phyloP scores from a whole-genome alignment of 2,797 vertebrate genomes.

The Phrynocephalus guinanensis region DNA sequence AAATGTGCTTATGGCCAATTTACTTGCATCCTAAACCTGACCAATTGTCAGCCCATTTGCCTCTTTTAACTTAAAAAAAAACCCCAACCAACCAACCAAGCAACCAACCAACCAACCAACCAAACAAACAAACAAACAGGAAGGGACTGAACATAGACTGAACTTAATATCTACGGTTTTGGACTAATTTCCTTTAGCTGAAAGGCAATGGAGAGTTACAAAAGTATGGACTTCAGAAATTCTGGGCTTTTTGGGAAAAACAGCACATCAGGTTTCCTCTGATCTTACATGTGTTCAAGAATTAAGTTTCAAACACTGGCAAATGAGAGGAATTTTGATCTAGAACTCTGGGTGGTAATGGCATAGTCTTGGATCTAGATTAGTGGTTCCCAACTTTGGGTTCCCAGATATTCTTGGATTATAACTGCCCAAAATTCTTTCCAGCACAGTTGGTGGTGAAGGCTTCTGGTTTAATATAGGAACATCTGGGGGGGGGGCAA shows the following conservation, averaged over 20 bases:
- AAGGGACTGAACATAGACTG: neutral
- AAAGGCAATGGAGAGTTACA: neutral
- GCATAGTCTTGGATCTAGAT: neutral
- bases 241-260: neutral
- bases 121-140: neutral
- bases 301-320: neutral
- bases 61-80: neutral
- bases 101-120: too few species aligned
- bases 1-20: neutral
- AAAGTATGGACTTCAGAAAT: neutral
- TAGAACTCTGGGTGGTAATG: neutral
- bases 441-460: too few species aligned
- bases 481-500: too few species aligned
- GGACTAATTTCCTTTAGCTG: neutral
- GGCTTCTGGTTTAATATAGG: too few species aligned
- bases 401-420: too few species aligned
- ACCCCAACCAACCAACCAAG: too few species aligned
- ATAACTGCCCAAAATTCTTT: too few species aligned
- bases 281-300: neutral
- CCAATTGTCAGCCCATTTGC: neutral
- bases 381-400: too few species aligned
- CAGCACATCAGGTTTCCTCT: neutral
- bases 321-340: neutral
- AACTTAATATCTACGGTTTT: neutral
- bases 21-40: neutral